Percentiles rank a stretch among this genome's conserved stretches.
Evolutionary conservation across 2,797 vertebrate species (phyloP).

Genomic region (Xenentodon cancila): DNA sequence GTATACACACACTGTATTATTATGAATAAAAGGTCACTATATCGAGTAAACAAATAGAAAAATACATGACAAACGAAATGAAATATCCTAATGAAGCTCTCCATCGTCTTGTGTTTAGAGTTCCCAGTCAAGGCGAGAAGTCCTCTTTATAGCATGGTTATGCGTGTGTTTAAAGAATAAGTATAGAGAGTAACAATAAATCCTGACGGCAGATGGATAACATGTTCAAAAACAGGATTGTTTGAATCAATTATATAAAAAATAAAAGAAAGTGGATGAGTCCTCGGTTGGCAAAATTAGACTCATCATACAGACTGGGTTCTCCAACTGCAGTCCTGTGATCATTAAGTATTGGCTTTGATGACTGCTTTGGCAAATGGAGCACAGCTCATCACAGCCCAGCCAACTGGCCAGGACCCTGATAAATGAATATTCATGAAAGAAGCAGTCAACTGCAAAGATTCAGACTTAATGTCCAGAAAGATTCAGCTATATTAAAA

Average conservation of each 20-base stretch:
- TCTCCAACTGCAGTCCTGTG: constrained; percentile 35
- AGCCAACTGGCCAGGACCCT: constrained; percentile 54
- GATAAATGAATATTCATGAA: constrained; percentile 63
- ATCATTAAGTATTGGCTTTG: constrained; percentile 60
- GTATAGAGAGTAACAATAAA: too few species aligned
- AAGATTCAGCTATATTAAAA: constrained; percentile 29
- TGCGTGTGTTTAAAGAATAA: too few species aligned
- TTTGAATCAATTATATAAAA: background rate
- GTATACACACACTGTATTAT: too few species aligned
- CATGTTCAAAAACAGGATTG: background rate
- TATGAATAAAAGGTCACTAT: too few species aligned
- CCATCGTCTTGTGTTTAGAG: too few species aligned
- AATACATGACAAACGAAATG: too few species aligned
- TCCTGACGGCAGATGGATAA: background rate
- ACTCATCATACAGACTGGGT: constrained; percentile 22
- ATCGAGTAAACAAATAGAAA: background rate
- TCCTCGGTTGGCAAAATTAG: constrained; percentile 26
- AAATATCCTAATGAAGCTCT: too few species aligned
- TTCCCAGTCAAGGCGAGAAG: too few species aligned
- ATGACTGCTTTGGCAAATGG: constrained; percentile 60
- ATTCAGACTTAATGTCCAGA: constrained; percentile 40
- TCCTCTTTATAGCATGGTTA: too few species aligned
- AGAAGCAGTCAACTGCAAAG: constrained; percentile 32
- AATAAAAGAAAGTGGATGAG: constrained; percentile 4
- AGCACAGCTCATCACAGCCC: constrained; percentile 52